These are phyloP conservation scores for Labeo rohita DNA, from an alignment of 2,113 vertebrate species.

Conservation along the genomic window DNA sequence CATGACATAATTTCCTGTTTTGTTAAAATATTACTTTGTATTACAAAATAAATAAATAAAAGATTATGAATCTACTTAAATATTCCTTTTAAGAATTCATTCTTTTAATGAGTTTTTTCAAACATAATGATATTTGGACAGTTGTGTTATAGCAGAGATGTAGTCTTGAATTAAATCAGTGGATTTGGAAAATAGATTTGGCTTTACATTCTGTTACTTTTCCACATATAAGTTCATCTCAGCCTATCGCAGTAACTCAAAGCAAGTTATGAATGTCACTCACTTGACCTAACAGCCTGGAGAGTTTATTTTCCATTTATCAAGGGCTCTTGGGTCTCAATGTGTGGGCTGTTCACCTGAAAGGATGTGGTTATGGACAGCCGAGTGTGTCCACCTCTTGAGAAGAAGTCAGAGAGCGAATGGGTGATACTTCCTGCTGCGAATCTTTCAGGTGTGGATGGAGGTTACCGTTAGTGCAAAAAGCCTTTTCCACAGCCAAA, in stretches of 20 bases:
- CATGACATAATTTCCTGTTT: background rate
- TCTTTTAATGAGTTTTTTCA: background rate
- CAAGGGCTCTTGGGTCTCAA: slow-evolving; percentile 22
- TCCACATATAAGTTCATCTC: background rate
- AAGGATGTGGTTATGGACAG: slow-evolving; percentile 60
- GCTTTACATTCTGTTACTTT: background rate
- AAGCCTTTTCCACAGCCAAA: background rate
- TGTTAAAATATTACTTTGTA: background rate
- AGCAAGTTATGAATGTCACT: background rate
- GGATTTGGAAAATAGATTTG: background rate
- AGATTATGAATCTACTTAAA: background rate
- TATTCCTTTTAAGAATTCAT: background rate
- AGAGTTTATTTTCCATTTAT: slow-evolving; percentile 9
- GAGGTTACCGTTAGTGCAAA: background rate
- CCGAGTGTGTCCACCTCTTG: slow-evolving; percentile 42
- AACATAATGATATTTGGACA: no score
- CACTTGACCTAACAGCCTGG: background rate
- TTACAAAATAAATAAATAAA: background rate
- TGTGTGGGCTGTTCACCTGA: slow-evolving; percentile 49
- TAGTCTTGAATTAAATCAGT: no score
- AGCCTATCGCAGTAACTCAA: background rate
- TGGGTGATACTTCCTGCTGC: slow-evolving; percentile 48
- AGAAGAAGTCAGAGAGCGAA: slow-evolving; percentile 33
- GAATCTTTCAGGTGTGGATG: background rate
- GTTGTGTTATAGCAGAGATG: no score